Percentiles rank a stretch among this genome's conserved stretches.
Conservation (phyloP, 2,113 vertebrate species). For the Microcebus tavaratra region DNA sequence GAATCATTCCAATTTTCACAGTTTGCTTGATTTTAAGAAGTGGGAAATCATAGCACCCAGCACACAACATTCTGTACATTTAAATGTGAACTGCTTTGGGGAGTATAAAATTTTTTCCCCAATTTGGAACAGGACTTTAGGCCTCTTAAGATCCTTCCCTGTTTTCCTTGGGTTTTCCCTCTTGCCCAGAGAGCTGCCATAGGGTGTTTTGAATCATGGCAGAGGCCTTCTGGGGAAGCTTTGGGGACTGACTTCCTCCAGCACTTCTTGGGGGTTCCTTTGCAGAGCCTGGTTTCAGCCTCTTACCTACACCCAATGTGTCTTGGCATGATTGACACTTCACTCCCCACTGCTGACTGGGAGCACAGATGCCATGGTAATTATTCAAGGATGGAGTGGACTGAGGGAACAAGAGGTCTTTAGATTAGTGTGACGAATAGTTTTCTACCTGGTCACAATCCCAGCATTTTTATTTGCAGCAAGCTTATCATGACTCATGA, state of each 20-base stretch:
- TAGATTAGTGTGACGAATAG: neutral
- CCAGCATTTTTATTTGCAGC: neutral
- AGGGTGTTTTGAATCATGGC: neutral
- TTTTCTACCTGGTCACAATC: neutral
- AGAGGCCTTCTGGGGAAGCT: neutral
- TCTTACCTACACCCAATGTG: neutral
- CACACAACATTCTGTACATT: neutral
- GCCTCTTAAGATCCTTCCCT: neutral
- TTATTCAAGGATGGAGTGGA: neutral
- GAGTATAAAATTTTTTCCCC: slow-evolving; percentile 43
- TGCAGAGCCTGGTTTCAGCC: neutral
- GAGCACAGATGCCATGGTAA: neutral
- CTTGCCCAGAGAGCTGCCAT: neutral
- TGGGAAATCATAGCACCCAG: neutral
- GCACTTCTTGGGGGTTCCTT: neutral
- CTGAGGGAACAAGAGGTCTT: neutral
- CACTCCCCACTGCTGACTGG: neutral
- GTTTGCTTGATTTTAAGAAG: slow-evolving; percentile 48
- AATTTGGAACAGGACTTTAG: slow-evolving; percentile 11
- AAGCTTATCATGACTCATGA: neutral
- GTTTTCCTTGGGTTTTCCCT: neutral
- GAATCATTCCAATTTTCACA: slow-evolving; percentile 37
- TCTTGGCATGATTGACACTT: neutral
- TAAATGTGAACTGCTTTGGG: slow-evolving; percentile 43
- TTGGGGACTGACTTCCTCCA: neutral